These are phyloP conservation scores for Campylorhamphus procurvoides DNA, from an alignment of 2,113 vertebrate species.

Conservation along the genomic window DNA sequence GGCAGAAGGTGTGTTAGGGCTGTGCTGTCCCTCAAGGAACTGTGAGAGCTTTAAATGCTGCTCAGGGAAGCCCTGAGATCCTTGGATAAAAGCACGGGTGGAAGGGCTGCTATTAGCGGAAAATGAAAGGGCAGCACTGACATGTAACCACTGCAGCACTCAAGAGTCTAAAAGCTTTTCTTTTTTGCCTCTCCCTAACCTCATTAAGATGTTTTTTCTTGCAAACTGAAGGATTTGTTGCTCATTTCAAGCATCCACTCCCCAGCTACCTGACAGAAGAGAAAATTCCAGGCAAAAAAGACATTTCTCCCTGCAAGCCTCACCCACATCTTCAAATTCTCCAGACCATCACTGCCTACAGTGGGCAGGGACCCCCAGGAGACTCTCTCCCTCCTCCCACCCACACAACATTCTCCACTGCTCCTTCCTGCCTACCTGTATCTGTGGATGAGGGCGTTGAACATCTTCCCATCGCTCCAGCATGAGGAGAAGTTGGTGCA, in stretches of 20 bases:
- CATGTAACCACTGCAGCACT: not conserved
- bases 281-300: not conserved
- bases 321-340: not conserved
- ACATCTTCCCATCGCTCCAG: constrained; percentile 96
- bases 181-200: not conserved
- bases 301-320: not conserved
- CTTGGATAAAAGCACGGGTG: not conserved
- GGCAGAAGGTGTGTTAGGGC: not conserved
- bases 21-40: not conserved
- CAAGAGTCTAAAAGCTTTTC: not conserved
- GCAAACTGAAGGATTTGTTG: not conserved
- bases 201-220: not conserved
- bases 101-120: not conserved
- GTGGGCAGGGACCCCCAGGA: not conserved
- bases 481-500: constrained; percentile 95
- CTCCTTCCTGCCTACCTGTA: constrained; percentile 82
- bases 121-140: not conserved
- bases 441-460: constrained; percentile 98
- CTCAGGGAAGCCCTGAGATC: rapidly evolving
- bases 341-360: not conserved
- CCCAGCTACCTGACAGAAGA: not conserved
- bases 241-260: not conserved
- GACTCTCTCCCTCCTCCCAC: not conserved
- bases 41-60: not conserved
- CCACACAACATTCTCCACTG: not conserved